phyloP scores from a whole-genome alignment of 2,797 vertebrate species.

The Danio choprae region DNA sequence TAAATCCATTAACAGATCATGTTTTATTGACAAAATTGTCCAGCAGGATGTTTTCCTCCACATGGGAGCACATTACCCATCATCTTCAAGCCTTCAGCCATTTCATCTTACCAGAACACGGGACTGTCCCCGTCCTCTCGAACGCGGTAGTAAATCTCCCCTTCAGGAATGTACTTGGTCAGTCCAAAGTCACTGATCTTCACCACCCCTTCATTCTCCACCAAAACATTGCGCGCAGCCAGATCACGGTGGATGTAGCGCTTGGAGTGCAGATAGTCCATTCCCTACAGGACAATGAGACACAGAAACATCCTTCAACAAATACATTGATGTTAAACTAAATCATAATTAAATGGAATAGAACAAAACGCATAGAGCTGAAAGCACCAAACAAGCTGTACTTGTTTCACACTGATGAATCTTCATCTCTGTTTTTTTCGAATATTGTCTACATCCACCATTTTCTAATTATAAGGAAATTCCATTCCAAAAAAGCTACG shows the following conservation, averaged over 20 bases:
- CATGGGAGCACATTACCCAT: constrained; percentile 17
- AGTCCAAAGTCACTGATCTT: constrained; percentile 96
- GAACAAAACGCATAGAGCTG: too few relatives aligned
- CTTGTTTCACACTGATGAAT: too few relatives aligned
- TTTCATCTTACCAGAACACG: constrained; percentile 85
- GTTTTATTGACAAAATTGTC: constrained; percentile 1
- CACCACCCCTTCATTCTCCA: constrained; percentile 87
- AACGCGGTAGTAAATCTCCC: constrained; percentile 88
- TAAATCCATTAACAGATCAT: constrained; percentile 19
- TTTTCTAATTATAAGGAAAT: too few relatives aligned
- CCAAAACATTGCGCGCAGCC: constrained; percentile 90
- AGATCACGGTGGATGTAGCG: constrained; percentile 92
- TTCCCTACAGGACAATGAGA: constrained; percentile 88
- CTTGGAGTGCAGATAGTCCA: constrained; percentile 90
- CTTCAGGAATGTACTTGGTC: constrained; percentile 90
- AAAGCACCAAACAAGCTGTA: not conserved
- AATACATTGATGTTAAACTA: too few relatives aligned
- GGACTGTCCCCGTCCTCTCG: constrained; percentile 91
- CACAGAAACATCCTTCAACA: too few relatives aligned
- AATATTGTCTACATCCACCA: too few relatives aligned
- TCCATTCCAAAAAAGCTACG: too few relatives aligned
- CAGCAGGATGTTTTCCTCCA: not conserved
- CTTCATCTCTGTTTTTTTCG: too few relatives aligned
- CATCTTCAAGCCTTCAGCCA: not conserved
- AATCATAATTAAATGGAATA: too few relatives aligned